These are phyloP conservation scores for Drosophila setifemur DNA, from an alignment of 1,140 invertebrate genomes.

Conservation along the genomic window DNA sequence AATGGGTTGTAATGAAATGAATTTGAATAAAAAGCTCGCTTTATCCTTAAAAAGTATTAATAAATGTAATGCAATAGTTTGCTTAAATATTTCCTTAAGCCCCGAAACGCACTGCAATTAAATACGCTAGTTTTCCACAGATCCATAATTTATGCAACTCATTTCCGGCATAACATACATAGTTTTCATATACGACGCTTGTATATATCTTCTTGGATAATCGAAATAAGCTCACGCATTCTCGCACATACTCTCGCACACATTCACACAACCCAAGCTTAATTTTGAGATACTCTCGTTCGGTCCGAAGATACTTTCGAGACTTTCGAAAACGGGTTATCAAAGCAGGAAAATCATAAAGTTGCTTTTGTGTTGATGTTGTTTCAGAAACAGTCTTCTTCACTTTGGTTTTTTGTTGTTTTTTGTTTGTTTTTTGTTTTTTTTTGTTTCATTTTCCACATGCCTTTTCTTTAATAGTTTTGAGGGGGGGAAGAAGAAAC, in stretches of 20 bases:
- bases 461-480: neutral
- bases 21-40: constrained; percentile 25
- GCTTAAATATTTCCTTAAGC: neutral
- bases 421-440: constrained; percentile 16
- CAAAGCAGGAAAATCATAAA: constrained; percentile 2
- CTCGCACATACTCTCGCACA: constrained; percentile 20
- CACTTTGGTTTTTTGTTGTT: constrained; percentile 17
- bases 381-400: constrained; percentile 73
- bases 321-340: constrained; percentile 19
- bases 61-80: neutral
- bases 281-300: neutral
- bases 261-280: constrained; percentile 10
- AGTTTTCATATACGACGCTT: constrained; percentile 4
- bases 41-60: constrained; percentile 13
- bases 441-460: constrained; percentile 42
- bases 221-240: constrained; percentile 6
- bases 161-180: neutral
- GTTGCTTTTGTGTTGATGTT: neutral
- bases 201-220: constrained; percentile 10
- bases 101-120: constrained; percentile 6
- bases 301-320: neutral
- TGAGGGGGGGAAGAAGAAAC: constrained; percentile 28
- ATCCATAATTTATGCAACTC: constrained; percentile 5
- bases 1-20: neutral
- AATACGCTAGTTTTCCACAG: neutral